Conservation (phyloP, 2,113 vertebrate genomes). For the Tachuris rubrigastra region DNA sequence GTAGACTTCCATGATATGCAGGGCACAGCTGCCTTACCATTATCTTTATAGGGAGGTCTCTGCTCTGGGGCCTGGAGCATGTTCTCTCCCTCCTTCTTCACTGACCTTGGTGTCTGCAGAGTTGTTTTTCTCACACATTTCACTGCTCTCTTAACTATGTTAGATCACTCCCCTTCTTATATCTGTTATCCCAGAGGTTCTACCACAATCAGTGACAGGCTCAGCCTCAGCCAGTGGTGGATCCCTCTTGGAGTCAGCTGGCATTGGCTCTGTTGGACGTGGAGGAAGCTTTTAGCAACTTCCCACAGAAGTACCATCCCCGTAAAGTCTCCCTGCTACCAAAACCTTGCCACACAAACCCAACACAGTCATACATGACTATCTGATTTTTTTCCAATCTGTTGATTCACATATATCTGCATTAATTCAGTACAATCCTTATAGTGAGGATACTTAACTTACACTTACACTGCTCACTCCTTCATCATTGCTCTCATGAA, state of each 20-base stretch:
- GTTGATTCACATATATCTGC: not conserved
- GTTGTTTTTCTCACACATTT: not conserved
- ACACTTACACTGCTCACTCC: not conserved
- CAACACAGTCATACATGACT: not conserved
- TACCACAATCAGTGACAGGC: too few relatives aligned
- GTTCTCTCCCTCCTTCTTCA: not conserved
- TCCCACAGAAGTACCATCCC: not conserved
- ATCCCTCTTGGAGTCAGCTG: not conserved
- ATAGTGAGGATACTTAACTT: not conserved
- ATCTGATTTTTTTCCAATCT: not conserved
- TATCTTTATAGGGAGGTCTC: not conserved
- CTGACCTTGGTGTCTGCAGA: too few relatives aligned
- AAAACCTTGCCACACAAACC: not conserved
- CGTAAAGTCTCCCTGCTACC: not conserved
- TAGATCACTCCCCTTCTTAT: not conserved
- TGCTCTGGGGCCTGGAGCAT: not conserved
- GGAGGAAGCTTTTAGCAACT: not conserved
- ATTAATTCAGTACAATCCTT: not conserved
- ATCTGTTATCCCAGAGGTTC: not conserved
- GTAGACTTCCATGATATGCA: fast-evolving
- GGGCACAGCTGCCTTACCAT: not conserved
- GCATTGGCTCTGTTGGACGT: not conserved
- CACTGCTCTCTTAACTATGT: not conserved
- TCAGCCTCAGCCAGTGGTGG: fast-evolving
- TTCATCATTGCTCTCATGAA: not conserved